Evolutionary conservation across 2,888 invertebrate genomes (phyloP).

Genomic region (Lamellibrachia satsuma): DNA sequence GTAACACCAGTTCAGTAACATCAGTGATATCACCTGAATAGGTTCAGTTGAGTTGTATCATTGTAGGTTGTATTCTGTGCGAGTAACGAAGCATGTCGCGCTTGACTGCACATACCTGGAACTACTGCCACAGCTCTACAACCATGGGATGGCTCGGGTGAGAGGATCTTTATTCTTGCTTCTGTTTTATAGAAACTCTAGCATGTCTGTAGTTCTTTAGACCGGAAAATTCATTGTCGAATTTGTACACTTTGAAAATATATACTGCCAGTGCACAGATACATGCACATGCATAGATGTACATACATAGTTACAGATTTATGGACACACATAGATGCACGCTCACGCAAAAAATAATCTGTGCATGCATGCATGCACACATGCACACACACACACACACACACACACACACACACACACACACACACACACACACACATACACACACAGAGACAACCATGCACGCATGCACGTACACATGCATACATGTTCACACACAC

Average conservation of each 20-base stretch:
- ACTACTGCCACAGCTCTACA: conserved; percentile 72
- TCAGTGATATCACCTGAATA: too few relatives aligned
- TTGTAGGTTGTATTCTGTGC: conserved; percentile 71
- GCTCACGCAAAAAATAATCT: background rate
- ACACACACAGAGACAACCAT: too few relatives aligned
- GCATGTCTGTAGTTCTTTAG: background rate
- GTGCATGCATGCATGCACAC: background rate
- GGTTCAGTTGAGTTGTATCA: background rate
- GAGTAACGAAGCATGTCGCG: conserved; percentile 75
- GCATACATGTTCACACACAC: too few relatives aligned
- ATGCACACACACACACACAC: too few relatives aligned
- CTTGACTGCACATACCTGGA: conserved; percentile 75
- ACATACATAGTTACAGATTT: too few relatives aligned
- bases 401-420: too few relatives aligned
- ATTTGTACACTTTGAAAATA: too few relatives aligned
- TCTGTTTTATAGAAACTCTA: background rate
- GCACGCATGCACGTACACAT: too few relatives aligned
- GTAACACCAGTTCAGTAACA: background rate
- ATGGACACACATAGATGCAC: background rate
- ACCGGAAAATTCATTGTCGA: background rate
- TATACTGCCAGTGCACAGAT: too few relatives aligned
- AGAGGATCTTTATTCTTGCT: conserved; percentile 30
- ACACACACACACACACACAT: too few relatives aligned
- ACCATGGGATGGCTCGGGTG: conserved; percentile 69
- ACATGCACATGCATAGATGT: too few relatives aligned